Conservation (phyloP, 2,888 invertebrate species). For the Mylabris sibirica region DNA sequence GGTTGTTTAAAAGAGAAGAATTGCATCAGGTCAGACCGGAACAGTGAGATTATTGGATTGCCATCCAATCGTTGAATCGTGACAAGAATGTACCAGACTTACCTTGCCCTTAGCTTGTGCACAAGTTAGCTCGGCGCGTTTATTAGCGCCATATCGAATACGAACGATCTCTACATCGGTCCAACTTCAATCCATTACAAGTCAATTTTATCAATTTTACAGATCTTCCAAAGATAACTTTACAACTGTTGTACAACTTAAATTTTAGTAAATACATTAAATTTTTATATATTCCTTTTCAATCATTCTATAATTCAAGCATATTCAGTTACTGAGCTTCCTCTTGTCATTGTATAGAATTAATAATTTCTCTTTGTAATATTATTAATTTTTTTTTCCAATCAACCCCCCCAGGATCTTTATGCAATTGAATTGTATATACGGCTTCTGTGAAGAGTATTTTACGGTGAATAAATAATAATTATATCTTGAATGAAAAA, state of each 20-base stretch:
- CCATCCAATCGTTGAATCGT: constrained; percentile 56
- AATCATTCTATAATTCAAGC: background rate
- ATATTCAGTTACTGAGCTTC: background rate
- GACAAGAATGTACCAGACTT: constrained; percentile 45
- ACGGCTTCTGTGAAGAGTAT: background rate
- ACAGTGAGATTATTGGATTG: constrained; percentile 63
- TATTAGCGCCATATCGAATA: constrained; percentile 36
- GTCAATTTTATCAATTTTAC: constrained; percentile 36
- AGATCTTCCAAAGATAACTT: constrained; percentile 30
- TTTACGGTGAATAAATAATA: constrained; percentile 24
- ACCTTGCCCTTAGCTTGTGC: constrained; percentile 54
- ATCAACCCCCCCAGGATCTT: background rate
- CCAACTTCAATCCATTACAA: constrained; percentile 32
- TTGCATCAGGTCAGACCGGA: constrained; percentile 58
- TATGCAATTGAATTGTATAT: background rate
- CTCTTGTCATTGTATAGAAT: background rate
- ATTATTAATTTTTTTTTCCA: background rate
- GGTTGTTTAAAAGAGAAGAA: constrained; percentile 54
- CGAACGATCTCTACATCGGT: constrained; percentile 33
- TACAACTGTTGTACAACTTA: constrained; percentile 11
- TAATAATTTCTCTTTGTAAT: background rate
- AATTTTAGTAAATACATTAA: background rate
- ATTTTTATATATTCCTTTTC: constrained; percentile 11
- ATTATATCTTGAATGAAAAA: constrained; percentile 31
- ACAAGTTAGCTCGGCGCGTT: constrained; percentile 22